Evolutionary conservation across 2,888 invertebrate genomes (phyloP).

Genomic region (Sarcophaga subvicina): DNA sequence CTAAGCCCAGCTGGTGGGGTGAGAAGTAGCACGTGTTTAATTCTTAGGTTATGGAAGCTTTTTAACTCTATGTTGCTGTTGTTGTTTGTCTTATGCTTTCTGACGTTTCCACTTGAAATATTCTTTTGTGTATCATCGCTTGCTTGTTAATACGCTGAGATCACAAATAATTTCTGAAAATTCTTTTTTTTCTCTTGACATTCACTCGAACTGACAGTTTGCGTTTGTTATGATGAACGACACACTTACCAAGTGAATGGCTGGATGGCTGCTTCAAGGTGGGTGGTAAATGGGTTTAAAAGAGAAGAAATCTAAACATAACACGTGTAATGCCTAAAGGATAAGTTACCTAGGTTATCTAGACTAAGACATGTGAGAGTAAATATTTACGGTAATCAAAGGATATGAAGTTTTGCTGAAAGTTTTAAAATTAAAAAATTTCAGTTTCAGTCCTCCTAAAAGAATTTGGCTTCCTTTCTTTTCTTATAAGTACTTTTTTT

Average conservation of each 20-base stretch:
- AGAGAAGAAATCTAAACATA: slow-evolving; percentile 34
- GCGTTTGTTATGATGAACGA: neutral
- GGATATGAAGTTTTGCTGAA: neutral
- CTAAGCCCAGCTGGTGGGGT: slow-evolving; percentile 1
- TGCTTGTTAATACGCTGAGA: neutral
- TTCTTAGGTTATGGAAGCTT: slow-evolving; percentile 28
- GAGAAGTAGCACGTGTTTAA: slow-evolving; percentile 62
- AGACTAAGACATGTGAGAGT: neutral
- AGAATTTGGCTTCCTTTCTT: too few relatives aligned
- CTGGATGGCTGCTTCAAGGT: slow-evolving; percentile 17
- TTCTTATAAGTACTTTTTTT: too few relatives aligned
- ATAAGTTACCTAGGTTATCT: slow-evolving; percentile 55
- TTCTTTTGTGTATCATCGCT: neutral
- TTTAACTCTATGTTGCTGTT: slow-evolving; percentile 33
- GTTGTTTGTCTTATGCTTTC: slow-evolving; percentile 24
- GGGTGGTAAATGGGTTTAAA: slow-evolving; percentile 61
- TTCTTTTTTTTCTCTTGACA: slow-evolving; percentile 43
- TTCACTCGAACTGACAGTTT: slow-evolving; percentile 60
- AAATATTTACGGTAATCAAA: neutral
- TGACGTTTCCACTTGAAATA: slow-evolving; percentile 57
- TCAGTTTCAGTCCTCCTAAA: too few relatives aligned
- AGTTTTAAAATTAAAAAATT: slow-evolving; percentile 1
- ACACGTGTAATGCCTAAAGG: slow-evolving; percentile 51
- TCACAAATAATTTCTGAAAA: slow-evolving; percentile 46
- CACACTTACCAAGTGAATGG: neutral